Conservation (phyloP, 2,113 vertebrate species). For the Nipponia nippon region DNA sequence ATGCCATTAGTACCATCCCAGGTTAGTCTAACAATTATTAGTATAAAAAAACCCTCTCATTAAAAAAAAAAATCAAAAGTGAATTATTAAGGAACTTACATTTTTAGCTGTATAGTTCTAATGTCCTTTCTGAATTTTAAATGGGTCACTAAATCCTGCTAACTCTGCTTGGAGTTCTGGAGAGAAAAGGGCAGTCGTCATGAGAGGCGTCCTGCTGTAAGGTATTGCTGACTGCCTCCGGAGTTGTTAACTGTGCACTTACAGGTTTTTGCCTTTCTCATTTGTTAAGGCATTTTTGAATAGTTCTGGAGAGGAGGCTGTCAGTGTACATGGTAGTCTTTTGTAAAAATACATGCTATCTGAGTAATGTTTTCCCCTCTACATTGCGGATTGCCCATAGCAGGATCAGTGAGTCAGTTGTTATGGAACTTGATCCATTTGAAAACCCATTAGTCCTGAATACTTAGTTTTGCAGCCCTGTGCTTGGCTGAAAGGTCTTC, state of each 20-base stretch:
- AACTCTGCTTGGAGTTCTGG: neutral
- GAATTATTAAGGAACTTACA: neutral
- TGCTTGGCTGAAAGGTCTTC: neutral
- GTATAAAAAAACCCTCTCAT: neutral
- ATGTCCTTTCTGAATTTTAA: neutral
- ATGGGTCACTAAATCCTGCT: neutral
- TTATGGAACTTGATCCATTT: neutral
- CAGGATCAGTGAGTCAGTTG: neutral
- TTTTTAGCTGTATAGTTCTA: neutral
- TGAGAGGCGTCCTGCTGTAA: neutral
- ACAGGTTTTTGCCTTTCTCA: neutral
- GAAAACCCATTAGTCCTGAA: neutral
- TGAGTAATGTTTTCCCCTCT: neutral
- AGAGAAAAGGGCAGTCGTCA: neutral
- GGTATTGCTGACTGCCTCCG: neutral
- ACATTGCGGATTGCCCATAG: neutral
- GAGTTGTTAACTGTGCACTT: neutral
- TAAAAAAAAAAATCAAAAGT: neutral
- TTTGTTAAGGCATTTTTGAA: neutral
- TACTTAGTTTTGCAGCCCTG: neutral
- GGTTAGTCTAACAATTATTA: neutral
- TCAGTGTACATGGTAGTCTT: neutral
- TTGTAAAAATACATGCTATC: too few relatives aligned
- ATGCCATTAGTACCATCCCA: neutral
- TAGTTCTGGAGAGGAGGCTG: neutral